Base-by-base conservation (phyloP, 2,797 vertebrate species). In the Xiphorhynchus erythropygius region DNA sequence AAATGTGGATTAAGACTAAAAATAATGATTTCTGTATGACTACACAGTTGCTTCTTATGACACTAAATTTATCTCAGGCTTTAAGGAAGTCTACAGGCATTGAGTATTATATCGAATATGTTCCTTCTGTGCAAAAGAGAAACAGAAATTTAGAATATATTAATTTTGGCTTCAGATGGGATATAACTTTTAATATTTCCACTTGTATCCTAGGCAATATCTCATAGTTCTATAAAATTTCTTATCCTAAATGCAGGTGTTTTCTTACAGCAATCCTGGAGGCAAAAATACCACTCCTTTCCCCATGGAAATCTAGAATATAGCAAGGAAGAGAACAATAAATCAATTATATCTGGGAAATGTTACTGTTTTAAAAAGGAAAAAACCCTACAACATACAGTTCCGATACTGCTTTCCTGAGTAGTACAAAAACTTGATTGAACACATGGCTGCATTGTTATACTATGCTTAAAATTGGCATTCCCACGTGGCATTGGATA, bases 101-200 rank as follows among this genome's bases (percentile, higher is more conserved):
- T 87, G 84, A 95, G 68, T 85, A 70, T 91, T 85, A 52, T 62
- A 71, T 90, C 89, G 89, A 94, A 90, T 84, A 62, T 94, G 68
- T 85, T 94, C 93, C 93, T 87, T 91, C n/a, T 92, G 94, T 92
- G 71, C 64, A 75, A 71, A 50, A 94, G 64, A 2, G 21, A 92
- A 95, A 49, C 41, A 86, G 50, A 92, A 93, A 80, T 63, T 77
- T 91, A 71, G 92, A 93, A 81, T 94, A 35, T 33, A 52, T 84
- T 90, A 12, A 91, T 92, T 96, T 94, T 42, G 62, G 52, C 80
- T 81, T 89, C 3, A 30, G 68, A 73, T 90, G 84, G 77, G 70
- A 77, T 80, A 68, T 95, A 92, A 84, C n/a, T 84, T 77, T 82
- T 92, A 84, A 75, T 96, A 92, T 92, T 94, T 96, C 88, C 67